Percentiles rank a stretch among this genome's conserved stretches.
Evolutionary conservation across 2,888 invertebrate genomes (phyloP).

Genomic region (Epistrophe grossulariae): DNA sequence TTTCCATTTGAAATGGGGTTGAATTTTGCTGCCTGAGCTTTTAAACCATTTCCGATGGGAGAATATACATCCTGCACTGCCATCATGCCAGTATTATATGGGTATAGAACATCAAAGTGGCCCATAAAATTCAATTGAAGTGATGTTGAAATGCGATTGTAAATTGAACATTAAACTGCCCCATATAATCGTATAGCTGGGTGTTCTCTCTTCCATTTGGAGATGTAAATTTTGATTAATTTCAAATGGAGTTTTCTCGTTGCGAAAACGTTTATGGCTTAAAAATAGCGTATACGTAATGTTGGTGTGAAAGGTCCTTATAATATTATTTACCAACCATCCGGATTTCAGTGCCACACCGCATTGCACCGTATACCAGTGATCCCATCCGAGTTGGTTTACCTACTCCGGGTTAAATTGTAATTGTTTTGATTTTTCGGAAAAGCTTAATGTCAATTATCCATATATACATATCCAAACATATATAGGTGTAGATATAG

Average conservation of each 20-base stretch:
- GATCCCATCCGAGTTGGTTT: background rate
- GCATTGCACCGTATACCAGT: background rate
- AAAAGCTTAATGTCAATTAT: slow-evolving; percentile 69
- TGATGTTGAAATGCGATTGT: slow-evolving; percentile 69
- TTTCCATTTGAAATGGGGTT: background rate
- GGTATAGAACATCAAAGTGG: slow-evolving; percentile 56
- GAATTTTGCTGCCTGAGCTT: background rate
- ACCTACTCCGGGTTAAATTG: slow-evolving; percentile 54
- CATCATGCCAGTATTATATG: background rate
- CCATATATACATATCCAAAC: background rate
- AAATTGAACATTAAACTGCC: slow-evolving; percentile 68
- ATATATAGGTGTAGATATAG: background rate
- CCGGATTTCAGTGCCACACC: background rate
- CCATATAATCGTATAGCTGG: background rate
- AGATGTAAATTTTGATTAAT: slow-evolving; percentile 75
- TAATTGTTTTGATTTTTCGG: slow-evolving; percentile 73
- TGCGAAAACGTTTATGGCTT: slow-evolving; percentile 46
- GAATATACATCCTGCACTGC: background rate
- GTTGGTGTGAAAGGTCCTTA: slow-evolving; percentile 37
- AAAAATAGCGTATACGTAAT: slow-evolving; percentile 21
- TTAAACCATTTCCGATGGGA: slow-evolving; percentile 10
- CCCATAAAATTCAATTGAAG: slow-evolving; percentile 73
- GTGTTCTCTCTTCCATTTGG: slow-evolving; percentile 43
- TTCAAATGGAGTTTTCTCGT: slow-evolving; percentile 67
- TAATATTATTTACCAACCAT: background rate